Evolutionary conservation across 2,113 vertebrate genomes (phyloP).

Genomic region (Leptocoma aspasia): DNA sequence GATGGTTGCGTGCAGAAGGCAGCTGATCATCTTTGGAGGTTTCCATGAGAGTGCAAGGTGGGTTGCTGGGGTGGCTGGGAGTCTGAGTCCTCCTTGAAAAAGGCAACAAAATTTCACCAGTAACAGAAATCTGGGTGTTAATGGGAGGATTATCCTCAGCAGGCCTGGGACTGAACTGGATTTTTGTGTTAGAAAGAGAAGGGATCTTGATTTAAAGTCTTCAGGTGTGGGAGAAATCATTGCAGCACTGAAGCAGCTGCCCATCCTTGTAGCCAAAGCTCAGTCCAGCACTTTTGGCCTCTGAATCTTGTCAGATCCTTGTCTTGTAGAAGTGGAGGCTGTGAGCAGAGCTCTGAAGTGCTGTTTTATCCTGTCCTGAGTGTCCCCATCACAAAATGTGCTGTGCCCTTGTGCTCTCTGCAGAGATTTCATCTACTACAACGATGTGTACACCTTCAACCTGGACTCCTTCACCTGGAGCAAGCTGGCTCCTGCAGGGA

Average conservation of each 20-base stretch:
- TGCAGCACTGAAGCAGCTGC: background rate
- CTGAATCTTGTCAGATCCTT: background rate
- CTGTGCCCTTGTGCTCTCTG: background rate
- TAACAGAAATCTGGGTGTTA: background rate
- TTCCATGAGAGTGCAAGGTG: constrained; percentile 93
- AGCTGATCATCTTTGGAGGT: constrained; percentile 91
- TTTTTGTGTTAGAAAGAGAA: background rate
- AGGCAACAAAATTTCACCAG: background rate
- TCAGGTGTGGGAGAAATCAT: background rate
- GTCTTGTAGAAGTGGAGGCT: background rate
- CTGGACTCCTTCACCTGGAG: constrained; percentile 90
- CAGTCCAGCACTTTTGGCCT: background rate
- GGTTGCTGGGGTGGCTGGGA: background rate
- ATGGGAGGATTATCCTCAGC: background rate
- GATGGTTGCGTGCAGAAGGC: constrained; percentile 88
- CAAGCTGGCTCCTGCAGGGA: constrained; percentile 77
- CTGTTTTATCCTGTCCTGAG: background rate
- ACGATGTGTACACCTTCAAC: constrained; percentile 86
- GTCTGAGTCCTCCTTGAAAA: background rate
- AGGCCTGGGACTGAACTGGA: background rate
- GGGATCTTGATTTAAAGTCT: background rate
- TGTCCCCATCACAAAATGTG: background rate
- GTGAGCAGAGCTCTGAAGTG: background rate
- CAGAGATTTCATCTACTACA: constrained; percentile 96
- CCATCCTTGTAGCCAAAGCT: background rate